Conservation (phyloP, 2,888 invertebrate species). For the Pandemis heparana region DNA sequence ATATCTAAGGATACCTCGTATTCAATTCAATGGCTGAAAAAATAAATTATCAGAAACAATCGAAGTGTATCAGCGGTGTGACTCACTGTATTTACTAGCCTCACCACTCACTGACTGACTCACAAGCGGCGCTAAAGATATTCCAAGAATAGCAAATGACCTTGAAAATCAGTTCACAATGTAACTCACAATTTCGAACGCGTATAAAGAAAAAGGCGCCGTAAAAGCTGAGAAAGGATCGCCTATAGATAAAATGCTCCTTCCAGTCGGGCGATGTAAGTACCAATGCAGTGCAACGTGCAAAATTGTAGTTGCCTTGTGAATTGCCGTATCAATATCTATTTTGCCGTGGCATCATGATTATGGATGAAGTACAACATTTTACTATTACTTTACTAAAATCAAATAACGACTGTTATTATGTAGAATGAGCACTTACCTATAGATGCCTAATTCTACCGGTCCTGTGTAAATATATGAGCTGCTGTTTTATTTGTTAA, state of each 20-base stretch:
- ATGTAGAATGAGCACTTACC: too few relatives aligned
- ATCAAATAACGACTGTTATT: too few relatives aligned
- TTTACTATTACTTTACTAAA: too few relatives aligned
- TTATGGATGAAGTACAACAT: too few relatives aligned
- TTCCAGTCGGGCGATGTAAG: background rate
- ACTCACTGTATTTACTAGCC: constrained; percentile 58
- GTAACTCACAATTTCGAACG: constrained; percentile 17
- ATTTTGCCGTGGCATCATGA: too few relatives aligned
- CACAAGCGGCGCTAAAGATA: constrained; percentile 74
- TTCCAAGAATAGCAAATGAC: constrained; percentile 78
- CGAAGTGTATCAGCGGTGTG: constrained; percentile 60
- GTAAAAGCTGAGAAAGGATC: background rate
- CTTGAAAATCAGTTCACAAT: constrained; percentile 66
- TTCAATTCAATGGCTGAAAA: constrained; percentile 62
- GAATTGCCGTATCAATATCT: too few relatives aligned
- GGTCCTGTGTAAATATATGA: too few relatives aligned
- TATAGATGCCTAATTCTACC: too few relatives aligned
- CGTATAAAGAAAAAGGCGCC: background rate
- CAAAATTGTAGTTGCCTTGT: too few relatives aligned
- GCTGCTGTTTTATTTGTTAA: too few relatives aligned
- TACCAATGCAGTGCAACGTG: background rate
- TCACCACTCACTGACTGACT: constrained; percentile 66
- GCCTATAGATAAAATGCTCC: background rate
- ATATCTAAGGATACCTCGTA: constrained; percentile 27
- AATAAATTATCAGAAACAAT: constrained; percentile 75